Base-by-base conservation (phyloP, 2,113 vertebrate species). In the Hypanus sabinus region DNA sequence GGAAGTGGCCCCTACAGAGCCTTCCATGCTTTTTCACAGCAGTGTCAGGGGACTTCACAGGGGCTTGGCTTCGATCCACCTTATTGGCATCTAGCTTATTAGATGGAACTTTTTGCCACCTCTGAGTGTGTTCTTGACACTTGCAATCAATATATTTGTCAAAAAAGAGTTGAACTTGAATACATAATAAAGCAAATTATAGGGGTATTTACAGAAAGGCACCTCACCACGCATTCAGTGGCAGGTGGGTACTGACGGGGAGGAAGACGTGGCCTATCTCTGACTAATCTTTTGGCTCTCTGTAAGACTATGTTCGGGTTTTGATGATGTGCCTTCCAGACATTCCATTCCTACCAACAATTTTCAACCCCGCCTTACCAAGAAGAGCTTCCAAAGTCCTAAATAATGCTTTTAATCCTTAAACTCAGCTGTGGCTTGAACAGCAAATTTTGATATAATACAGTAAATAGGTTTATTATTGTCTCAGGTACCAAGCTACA, bases 31-130 rank as follows among this genome's bases (percentile, higher is more conserved):
- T 93, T 75, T 6, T 22, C 70, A 46, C 70, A 75, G 68, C 65
- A 30, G 68, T 38, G 24, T 93, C 91, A 55, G 10, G 20, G 38
- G 24, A 70, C 91, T 55, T 93, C 70, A 73, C 65, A 73, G 68
- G 91, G 91, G 36, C 91, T 70, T 93, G 90, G 91, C 91, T 14
- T 20, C 2, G 60, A 24, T 46, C 91, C 91, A 93, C 38, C 36
- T 73, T 73, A 70, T 93, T 93, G 73, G 91, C 91, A 73, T 46
- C 33, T 93, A 68, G 71, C 91, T 93, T 75, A 68, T 93, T 75
- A 5, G 70, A 55, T 55, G 68, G 60, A 46, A 68, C 91, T 93
- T 75, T 55, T 73, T 93, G 46, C 73, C 38, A 93, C 22, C 91
- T 93, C 46, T 20, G 9, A 73, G 55, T 55, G 70, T 14, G 1